These are phyloP conservation scores for Rotaria macrura DNA, from an alignment of 2,888 invertebrate genomes.

Conservation along the genomic window DNA sequence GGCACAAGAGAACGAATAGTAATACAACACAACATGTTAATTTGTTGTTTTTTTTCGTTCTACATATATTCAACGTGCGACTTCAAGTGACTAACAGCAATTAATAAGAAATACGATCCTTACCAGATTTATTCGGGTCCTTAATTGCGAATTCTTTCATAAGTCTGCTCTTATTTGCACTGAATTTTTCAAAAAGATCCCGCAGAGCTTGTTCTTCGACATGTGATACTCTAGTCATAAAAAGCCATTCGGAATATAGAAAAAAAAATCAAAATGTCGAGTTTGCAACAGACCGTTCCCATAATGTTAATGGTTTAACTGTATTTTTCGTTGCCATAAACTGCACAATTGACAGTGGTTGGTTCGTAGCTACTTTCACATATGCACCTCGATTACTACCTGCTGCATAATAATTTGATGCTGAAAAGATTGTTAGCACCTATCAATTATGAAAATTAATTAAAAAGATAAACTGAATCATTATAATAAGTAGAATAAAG, in stretches of 20 bases:
- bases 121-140: constrained; percentile 65
- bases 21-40: no score
- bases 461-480: no score
- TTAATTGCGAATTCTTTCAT: constrained; percentile 63
- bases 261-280: background rate
- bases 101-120: no score
- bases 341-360: constrained; percentile 70
- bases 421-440: constrained; percentile 86
- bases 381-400: constrained; percentile 87
- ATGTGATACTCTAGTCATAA: background rate
- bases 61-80: no score
- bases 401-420: constrained; percentile 88
- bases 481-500: constrained; percentile 34
- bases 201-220: constrained; percentile 70
- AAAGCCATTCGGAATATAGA: no score
- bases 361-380: constrained; percentile 58
- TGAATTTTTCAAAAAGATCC: constrained; percentile 67
- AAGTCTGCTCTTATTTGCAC: constrained; percentile 61
- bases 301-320: constrained; percentile 35
- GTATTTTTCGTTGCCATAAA: constrained; percentile 54
- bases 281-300: constrained; percentile 35
- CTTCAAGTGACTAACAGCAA: no score
- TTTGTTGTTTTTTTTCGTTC: no score
- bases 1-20: no score
- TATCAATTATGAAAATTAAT: constrained; percentile 49